Evolutionary conservation across 2,113 vertebrate species (phyloP), one percentile per base, ranked within the genome.

Genomic region (Apteryx mantelli): DNA sequence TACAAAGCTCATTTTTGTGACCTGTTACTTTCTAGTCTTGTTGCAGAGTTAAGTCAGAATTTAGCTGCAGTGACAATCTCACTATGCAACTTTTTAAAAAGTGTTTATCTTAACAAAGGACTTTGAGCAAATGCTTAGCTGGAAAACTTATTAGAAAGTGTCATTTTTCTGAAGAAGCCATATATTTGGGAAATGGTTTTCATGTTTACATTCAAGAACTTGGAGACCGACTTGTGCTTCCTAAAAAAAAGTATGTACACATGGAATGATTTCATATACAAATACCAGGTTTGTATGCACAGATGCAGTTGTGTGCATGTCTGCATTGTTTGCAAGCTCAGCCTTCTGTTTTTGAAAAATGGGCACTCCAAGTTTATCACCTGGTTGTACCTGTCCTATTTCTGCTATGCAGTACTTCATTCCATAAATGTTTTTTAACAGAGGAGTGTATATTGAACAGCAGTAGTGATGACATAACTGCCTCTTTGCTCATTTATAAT

Each of bases 211-310:
- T 93, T 91, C 71, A 79, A 84, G 65, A 71, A 91, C 20, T 44
- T 71, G 55, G 46, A 75, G 21, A 46, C 30, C 82, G 56, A 66
- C 36, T 91, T 70, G 28, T 90, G 42, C 36, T 25, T 94, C 8
- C 34, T 74, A 38, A 80, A 93, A 94, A 56, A 86, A 32, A 34
- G 30, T 25, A 56, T n/a, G 58, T 75, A 90, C 58, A 77, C 93
- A 90, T 70, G 73, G 58, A 80, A 86, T n/a, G 14, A 76, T 82
- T 53, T 94, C 21, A 92, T 74, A 42, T 28, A 76, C n/a, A 97
- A 95, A 97, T 84, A 94, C 34, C 73, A 93, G 73, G 86, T 95
- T 94, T 95, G 84, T 90, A 85, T 93, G 53, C 82, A 90, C 75
- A 96, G 94, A 84, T 90, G 92, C 44, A 88, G 83, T 34, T 32